Conservation (phyloP, 2,888 invertebrate genomes). For the Caenorhabditis sp. region DNA sequence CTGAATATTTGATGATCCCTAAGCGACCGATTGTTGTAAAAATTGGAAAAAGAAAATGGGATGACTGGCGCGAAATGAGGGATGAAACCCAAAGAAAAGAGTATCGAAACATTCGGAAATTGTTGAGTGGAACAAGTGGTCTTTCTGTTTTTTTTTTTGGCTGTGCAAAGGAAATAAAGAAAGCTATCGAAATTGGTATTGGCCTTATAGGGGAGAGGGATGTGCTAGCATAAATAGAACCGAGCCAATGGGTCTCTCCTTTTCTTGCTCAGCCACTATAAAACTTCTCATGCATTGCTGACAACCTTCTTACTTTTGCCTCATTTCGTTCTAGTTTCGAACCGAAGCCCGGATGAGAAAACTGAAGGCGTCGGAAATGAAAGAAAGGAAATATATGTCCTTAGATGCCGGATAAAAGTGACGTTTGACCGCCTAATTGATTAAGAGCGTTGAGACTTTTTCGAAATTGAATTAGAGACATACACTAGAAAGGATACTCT, state of each 20-base stretch:
- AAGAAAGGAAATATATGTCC: slow-evolving; percentile 27
- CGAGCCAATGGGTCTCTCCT: slow-evolving; percentile 18
- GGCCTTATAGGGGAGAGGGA: slow-evolving; percentile 10
- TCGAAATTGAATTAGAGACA: slow-evolving; percentile 48
- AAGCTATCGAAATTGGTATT: slow-evolving; percentile 50
- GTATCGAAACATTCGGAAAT: slow-evolving; percentile 5
- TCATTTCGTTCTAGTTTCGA: neutral
- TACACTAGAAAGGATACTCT: slow-evolving; percentile 30
- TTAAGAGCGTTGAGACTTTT: slow-evolving; percentile 57
- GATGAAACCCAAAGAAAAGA: slow-evolving; percentile 28
- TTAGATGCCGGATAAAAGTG: slow-evolving; percentile 39
- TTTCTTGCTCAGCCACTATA: slow-evolving; percentile 14
- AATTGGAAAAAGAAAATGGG: slow-evolving; percentile 30
- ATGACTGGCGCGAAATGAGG: slow-evolving; percentile 8
- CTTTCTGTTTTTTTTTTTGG: slow-evolving; percentile 11
- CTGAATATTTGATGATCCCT: slow-evolving; percentile 53
- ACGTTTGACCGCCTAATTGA: slow-evolving; percentile 58
- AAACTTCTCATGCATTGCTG: slow-evolving; percentile 56
- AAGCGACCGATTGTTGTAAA: slow-evolving; percentile 38
- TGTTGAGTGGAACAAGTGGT: slow-evolving; percentile 20
- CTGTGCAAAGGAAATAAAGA: slow-evolving; percentile 9
- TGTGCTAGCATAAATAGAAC: slow-evolving; percentile 51
- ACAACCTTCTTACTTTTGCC: slow-evolving; percentile 24
- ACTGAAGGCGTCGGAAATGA: slow-evolving; percentile 2
- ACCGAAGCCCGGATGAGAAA: neutral